These are phyloP conservation scores for Stichopus horrens DNA, from an alignment of 53 echinoderm and acorn worm genomes.

Conservation along the genomic window DNA sequence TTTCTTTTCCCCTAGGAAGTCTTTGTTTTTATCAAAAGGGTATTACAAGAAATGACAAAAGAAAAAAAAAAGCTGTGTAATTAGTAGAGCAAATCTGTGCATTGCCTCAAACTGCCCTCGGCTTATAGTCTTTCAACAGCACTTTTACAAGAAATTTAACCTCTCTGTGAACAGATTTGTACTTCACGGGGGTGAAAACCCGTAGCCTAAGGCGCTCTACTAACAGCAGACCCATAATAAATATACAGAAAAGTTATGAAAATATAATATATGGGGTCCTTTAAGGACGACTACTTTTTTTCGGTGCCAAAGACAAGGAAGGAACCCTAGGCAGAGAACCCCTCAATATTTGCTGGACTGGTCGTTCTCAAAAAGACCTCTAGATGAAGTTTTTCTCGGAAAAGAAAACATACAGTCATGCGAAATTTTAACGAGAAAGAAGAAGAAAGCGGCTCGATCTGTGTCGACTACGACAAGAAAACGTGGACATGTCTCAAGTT, in stretches of 20 bases:
- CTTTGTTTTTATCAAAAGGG: too few relatives aligned
- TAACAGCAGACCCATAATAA: neutral
- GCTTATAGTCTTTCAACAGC: slow-evolving; percentile 28
- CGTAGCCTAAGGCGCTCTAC: slow-evolving; percentile 19
- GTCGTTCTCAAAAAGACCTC: too few relatives aligned
- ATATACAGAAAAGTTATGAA: slow-evolving; percentile 7
- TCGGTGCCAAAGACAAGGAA: neutral
- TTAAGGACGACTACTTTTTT: neutral
- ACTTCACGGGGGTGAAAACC: slow-evolving; percentile 35
- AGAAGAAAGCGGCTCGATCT: too few relatives aligned
- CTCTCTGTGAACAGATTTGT: slow-evolving; percentile 32
- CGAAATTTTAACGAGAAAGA: too few relatives aligned
- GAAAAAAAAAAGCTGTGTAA: neutral
- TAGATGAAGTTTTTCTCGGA: too few relatives aligned
- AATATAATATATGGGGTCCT: neutral
- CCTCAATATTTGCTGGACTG: too few relatives aligned
- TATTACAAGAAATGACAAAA: too few relatives aligned
- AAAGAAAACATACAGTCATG: too few relatives aligned
- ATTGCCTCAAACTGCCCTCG: neutral
- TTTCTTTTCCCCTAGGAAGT: too few relatives aligned
- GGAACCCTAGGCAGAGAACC: too few relatives aligned
- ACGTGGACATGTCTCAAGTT: too few relatives aligned
- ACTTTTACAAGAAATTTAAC: slow-evolving; percentile 34
- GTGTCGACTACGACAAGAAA: too few relatives aligned
- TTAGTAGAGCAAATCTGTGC: neutral